Base-by-base conservation (phyloP, 2,113 vertebrate genomes). In the Sebastes fasciatus region DNA sequence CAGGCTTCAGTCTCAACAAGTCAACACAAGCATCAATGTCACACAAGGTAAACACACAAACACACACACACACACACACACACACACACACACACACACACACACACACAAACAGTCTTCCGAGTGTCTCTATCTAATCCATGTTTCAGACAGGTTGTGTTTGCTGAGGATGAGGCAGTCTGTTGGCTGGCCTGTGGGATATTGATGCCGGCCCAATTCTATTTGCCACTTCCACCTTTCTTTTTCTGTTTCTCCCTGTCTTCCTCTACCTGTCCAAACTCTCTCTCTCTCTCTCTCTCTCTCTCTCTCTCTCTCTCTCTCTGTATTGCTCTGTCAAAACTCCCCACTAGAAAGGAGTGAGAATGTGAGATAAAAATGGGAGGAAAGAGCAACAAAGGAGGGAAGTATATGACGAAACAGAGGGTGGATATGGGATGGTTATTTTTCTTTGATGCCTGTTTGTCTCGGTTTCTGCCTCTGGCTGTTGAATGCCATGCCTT, bases 101-200 rank as follows among this genome's bases (percentile, higher is more conserved):
- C 46, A 48, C 46, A 48, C 70, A 40, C n/a, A 54, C 21, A 55
- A 51, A 60, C 54, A 81, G 6, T 17, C 16, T 52, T 55, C 64
- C 17, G 6, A 46, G 66, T 73, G 42, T 68, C 71, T 80, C 45
- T 58, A 21, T 80, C 70, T 76, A 76, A 77, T 85, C 71, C 21
- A 1, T 45, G 52, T 80, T 69, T 64, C 52, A 83, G 75, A 74
- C 72, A 80, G 82, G 62, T 68, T 69, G 57, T 83, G 75, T 80
- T 80, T 83, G 82, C 71, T 60, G 57, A 55, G 48, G 60, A 64
- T 69, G 75, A 79, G 78, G 55, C 68, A 48, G 68, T 57, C 63
- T 66, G 78, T 7, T 34, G 69, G 23, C 51, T 49, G 26, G 52
- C 84, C 75, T 69, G 57, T 83, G 57, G 62, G 58, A 60, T 57